A percentile compares a stretch with the other conserved stretches of the same genome.
Evolutionary conservation across 1,140 invertebrate species (phyloP).

Genomic region (Lepidurus arcticus): DNA sequence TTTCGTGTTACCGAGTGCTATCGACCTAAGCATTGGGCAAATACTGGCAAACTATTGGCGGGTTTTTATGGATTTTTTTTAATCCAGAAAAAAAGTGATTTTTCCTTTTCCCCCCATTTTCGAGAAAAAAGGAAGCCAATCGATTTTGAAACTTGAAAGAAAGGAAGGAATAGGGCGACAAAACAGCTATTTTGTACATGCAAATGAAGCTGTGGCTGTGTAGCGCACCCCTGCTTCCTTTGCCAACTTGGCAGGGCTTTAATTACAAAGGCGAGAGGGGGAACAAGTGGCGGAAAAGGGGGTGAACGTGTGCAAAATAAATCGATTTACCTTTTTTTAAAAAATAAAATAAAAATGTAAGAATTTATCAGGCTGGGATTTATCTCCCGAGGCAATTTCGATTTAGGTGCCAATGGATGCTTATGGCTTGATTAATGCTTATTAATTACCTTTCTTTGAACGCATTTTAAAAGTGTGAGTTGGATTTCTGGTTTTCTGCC

Average conservation of each 20-base stretch:
- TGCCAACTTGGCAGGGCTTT: slow-evolving; percentile 17
- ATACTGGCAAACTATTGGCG: too few species aligned
- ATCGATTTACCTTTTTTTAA: neutral
- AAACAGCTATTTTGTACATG: slow-evolving; percentile 8
- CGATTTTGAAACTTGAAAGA: neutral
- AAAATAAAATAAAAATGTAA: too few species aligned
- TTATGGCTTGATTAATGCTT: too few species aligned
- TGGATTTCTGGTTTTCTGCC: too few species aligned
- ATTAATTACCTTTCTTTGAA: too few species aligned
- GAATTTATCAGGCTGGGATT: too few species aligned
- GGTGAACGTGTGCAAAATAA: neutral
- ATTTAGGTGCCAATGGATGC: too few species aligned
- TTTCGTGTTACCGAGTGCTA: too few species aligned
- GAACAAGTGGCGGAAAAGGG: neutral
- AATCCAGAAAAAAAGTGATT: neutral
- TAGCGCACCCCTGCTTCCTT: neutral
- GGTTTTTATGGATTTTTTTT: neutral
- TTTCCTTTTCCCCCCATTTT: neutral
- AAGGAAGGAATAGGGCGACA: neutral
- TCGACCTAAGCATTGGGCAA: too few species aligned
- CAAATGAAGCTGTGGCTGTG: slow-evolving; percentile 15
- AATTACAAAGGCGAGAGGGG: neutral
- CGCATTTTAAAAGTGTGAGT: too few species aligned
- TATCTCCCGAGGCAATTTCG: too few species aligned
- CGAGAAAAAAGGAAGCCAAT: neutral